A percentile compares a stretch with the other conserved stretches of the same genome.
Evolutionary conservation across 2,797 vertebrate genomes (phyloP).

Genomic region (Centroberyx gerrardi): DNA sequence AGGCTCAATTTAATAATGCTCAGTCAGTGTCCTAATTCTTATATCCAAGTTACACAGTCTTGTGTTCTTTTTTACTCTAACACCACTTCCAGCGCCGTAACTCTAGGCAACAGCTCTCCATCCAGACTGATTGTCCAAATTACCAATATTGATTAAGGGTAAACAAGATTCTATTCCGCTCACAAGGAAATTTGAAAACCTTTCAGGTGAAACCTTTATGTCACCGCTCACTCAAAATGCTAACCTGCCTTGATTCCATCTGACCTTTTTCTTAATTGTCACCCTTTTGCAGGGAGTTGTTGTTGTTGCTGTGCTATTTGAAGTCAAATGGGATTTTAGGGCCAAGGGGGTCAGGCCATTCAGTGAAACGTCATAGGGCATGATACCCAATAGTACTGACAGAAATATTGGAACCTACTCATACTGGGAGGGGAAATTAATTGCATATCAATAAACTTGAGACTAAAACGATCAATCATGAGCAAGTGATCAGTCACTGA

Average conservation of each 20-base stretch:
- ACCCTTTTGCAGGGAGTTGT: neutral
- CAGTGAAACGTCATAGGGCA: neutral
- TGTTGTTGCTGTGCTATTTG: neutral
- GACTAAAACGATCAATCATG: no score
- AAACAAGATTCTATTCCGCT: slow-evolving; percentile 22
- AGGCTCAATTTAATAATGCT: slow-evolving; percentile 39
- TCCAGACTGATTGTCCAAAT: slow-evolving; percentile 24
- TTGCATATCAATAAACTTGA: neutral
- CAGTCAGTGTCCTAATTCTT: slow-evolving; percentile 24
- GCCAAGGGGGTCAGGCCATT: no score
- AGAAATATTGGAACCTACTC: neutral
- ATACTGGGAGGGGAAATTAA: neutral
- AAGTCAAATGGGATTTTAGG: no score
- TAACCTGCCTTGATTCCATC: slow-evolving; percentile 7
- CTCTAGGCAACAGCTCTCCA: neutral
- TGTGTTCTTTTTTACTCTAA: slow-evolving; percentile 24
- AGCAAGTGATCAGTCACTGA: no score
- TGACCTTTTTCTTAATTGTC: slow-evolving; percentile 44
- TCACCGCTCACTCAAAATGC: slow-evolving; percentile 10
- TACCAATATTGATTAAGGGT: neutral
- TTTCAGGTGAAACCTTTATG: slow-evolving; percentile 17
- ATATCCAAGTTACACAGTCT: slow-evolving; percentile 22
- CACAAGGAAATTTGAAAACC: neutral
- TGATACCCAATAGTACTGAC: neutral
- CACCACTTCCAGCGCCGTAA: neutral